Base-by-base conservation (phyloP, 2,888 invertebrate species). In the Gandaritis pyraliata region DNA sequence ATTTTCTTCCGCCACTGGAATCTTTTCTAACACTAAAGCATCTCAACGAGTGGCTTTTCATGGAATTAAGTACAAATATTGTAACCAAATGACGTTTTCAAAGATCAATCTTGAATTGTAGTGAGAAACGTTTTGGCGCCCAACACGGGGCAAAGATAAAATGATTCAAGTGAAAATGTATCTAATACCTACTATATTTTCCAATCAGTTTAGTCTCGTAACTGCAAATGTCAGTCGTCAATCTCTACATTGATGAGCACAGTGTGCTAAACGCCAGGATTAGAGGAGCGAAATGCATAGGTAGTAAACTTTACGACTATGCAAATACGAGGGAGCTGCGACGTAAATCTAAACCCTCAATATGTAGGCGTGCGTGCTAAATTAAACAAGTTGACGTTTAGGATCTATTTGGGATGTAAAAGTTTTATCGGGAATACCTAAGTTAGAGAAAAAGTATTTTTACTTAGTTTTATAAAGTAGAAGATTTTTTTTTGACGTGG, bases 251-350 rank as follows among this genome's bases (percentile, higher is more conserved):
- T 54, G 62, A 63, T 43, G 62, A 46, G 75, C 78, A 75, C 77
- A 80, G 77, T 81, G 78, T 73, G 78, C 80, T 80, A 80, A 81
- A 82, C 78, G 69, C 75, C 65, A 66, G 84, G 86, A 87, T 90
- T 88, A 88, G 78, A 81, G 79, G 79, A 78, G 45, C 83, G 82
- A 87, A 88, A 89, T 87, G 88, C 88, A 87, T 88, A 82, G 84
- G 86, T 83, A 81, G 87, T 89, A 87, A 89, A 87, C 78, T 91
- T 91, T 91, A 92, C 84, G 88, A 81, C 81, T 90, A 92, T 91
- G 91, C 90, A 91, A 91, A 92, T 91, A 80, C 74, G 77, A 55
- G 74, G 80, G 80, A 85, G 83, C 80, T 83, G 61, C 46, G 80
- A 82, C 77, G 85, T 90, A 89, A 88, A 82, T 80, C 77, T 84